These are phyloP conservation scores for Cebus imitator DNA, from an alignment of 2,113 vertebrate genomes.

Conservation along the genomic window DNA sequence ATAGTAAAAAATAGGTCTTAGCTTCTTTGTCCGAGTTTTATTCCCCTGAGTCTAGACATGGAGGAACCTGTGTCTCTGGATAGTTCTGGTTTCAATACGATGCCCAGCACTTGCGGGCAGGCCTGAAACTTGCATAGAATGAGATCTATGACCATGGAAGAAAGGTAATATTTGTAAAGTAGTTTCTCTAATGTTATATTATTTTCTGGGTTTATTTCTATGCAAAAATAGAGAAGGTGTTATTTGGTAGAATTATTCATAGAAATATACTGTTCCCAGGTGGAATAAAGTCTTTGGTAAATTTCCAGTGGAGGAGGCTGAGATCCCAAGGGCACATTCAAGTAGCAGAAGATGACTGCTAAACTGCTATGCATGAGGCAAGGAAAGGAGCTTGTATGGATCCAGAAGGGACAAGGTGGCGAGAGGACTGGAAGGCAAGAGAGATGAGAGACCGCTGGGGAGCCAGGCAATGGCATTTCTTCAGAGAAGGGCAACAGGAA, in stretches of 20 bases:
- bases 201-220: not conserved
- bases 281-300: not conserved
- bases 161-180: not conserved
- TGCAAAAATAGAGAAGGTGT: not conserved
- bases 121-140: not conserved
- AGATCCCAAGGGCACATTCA: not conserved
- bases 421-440: not conserved
- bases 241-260: conserved; percentile 11
- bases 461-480: not conserved
- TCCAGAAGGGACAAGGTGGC: not conserved
- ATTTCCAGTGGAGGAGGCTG: not conserved
- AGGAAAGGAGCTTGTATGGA: not conserved
- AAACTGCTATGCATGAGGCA: not conserved
- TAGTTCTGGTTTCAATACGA: not conserved
- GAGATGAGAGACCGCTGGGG: not conserved
- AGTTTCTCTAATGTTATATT: not conserved
- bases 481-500: not conserved
- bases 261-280: not conserved
- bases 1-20: not conserved
- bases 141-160: not conserved
- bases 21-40: not conserved
- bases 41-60: not conserved
- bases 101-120: not conserved
- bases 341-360: not conserved
- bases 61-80: not conserved